These are phyloP conservation scores for Leistus spinibarbis DNA, from an alignment of 2,888 invertebrate species.

Conservation along the genomic window DNA sequence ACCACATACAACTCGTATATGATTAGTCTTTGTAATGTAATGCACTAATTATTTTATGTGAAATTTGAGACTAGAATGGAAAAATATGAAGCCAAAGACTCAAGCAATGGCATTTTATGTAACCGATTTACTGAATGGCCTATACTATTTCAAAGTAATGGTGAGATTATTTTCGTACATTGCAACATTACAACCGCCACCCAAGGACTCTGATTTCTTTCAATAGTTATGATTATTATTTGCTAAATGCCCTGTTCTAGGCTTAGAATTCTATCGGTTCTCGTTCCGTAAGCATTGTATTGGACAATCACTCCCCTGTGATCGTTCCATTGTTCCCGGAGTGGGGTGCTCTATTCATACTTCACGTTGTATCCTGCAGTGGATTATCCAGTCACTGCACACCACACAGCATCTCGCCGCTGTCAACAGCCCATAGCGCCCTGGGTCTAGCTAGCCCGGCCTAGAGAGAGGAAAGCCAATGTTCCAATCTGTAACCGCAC, in stretches of 20 bases:
- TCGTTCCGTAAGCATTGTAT: slow-evolving; percentile 10
- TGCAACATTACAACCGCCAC: not conserved
- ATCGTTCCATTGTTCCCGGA: slow-evolving; percentile 22
- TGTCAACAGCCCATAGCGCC: slow-evolving; percentile 1
- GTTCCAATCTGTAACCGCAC: slow-evolving; percentile 17
- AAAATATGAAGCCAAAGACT: not conserved
- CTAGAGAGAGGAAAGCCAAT: slow-evolving; percentile 3
- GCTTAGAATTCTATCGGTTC: slow-evolving; percentile 17
- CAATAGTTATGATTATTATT: slow-evolving; percentile 25
- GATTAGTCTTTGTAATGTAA: no score
- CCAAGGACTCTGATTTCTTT: not conserved
- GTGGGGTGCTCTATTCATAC: slow-evolving; percentile 17
- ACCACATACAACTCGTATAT: no score
- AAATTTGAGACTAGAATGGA: not conserved
- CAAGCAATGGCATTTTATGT: not conserved
- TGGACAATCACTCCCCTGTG: slow-evolving; percentile 31
- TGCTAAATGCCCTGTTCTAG: slow-evolving; percentile 26
- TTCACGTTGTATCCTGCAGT: slow-evolving; percentile 10
- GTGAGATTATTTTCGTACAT: not conserved
- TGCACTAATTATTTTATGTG: no score
- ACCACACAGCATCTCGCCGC: not conserved
- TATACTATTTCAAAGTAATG: not conserved
- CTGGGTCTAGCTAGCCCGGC: not conserved
- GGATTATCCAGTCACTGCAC: slow-evolving; percentile 34
- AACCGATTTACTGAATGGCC: no score